These are phyloP conservation scores for Pseudococcus viburni DNA, from an alignment of 2,888 invertebrate genomes.

Conservation along the genomic window DNA sequence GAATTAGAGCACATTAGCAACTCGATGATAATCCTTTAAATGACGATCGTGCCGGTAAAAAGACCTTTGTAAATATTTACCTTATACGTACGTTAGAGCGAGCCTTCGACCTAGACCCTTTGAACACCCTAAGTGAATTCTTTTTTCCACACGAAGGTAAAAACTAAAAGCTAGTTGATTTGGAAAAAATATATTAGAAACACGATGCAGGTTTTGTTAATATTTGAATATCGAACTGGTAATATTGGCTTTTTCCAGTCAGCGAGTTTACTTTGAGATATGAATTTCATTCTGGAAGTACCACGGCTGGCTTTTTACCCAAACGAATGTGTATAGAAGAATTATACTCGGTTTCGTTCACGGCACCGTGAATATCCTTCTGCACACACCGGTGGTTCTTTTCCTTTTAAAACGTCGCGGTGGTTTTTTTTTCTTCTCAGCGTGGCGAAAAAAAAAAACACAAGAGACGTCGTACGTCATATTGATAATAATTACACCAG, in stretches of 20 bases:
- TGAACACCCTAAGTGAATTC: conserved; percentile 45
- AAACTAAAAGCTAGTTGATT: background rate
- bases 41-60: conserved; percentile 48
- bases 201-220: conserved; percentile 36
- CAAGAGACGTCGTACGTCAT: background rate
- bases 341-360: background rate
- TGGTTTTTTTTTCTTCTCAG: background rate
- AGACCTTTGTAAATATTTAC: conserved; percentile 54
- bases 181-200: conserved; percentile 5
- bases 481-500: conserved; percentile 3
- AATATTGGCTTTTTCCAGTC: conserved; percentile 56
- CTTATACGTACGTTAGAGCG: background rate
- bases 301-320: background rate
- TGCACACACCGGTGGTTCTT: background rate
- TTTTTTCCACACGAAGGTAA: background rate
- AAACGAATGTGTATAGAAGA: background rate
- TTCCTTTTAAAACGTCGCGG: background rate
- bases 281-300: conserved; percentile 15
- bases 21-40: conserved; percentile 38
- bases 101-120: conserved; percentile 36
- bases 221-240: conserved; percentile 49
- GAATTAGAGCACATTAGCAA: conserved; percentile 51
- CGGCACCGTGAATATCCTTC: background rate
- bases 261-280: conserved; percentile 39
- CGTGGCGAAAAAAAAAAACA: background rate